phyloP scores from a whole-genome alignment of 2,888 invertebrate genomes.

The Tipula lateralis region DNA sequence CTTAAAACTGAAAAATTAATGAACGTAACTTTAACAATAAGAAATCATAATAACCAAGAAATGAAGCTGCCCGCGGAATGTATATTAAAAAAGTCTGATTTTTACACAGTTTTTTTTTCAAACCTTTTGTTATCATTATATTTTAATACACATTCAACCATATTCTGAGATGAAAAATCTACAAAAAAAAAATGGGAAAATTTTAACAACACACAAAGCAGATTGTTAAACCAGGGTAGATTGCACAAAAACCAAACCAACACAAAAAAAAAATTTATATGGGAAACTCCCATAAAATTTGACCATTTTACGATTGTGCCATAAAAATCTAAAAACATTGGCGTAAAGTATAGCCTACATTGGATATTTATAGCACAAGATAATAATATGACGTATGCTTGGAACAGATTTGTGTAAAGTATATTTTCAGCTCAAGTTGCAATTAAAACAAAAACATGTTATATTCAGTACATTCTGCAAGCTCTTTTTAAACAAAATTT shows the following conservation, averaged over 20 bases:
- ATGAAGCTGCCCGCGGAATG: too few species aligned
- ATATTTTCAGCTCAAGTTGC: not conserved
- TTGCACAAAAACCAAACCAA: not conserved
- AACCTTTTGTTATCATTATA: not conserved
- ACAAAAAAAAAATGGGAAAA: not conserved
- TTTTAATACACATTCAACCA: not conserved
- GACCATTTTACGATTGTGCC: not conserved
- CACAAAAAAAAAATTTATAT: not conserved
- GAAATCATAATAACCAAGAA: too few species aligned
- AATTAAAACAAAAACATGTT: not conserved
- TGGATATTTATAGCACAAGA: not conserved
- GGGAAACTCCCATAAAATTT: not conserved
- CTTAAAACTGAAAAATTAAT: too few species aligned
- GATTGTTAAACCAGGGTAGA: not conserved
- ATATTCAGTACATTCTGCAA: not conserved
- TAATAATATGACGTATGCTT: not conserved
- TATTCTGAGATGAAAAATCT: not conserved
- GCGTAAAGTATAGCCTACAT: not conserved
- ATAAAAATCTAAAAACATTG: not conserved
- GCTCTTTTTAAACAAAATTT: not conserved
- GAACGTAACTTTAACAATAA: too few species aligned
- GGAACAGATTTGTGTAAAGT: not conserved
- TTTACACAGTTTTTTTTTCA: too few species aligned
- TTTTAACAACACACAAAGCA: not conserved
- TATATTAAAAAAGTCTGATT: too few species aligned